Evolutionary conservation across 35 echinoderm and acorn worm species (phyloP).

Genomic region (Anneissia japonica): DNA sequence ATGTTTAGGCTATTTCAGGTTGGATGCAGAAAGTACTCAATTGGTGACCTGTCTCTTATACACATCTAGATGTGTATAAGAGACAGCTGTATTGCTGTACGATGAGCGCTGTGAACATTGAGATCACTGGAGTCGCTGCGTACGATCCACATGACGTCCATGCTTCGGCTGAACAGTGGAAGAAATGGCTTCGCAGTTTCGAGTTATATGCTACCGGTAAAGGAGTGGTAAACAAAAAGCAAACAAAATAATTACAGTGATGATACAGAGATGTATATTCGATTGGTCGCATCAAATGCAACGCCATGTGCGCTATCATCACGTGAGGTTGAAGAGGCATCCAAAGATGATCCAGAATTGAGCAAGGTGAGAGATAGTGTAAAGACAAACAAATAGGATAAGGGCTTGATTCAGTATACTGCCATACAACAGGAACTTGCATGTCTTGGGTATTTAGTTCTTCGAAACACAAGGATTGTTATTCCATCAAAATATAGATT

Average conservation of each 20-base stretch:
- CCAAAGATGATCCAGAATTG: constrained; percentile 32
- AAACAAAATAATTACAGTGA: background rate
- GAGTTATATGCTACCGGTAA: no score
- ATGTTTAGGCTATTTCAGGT: constrained; percentile 40
- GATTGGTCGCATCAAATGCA: constrained; percentile 37
- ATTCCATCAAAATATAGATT: constrained; percentile 35
- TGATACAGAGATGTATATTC: constrained; percentile 16
- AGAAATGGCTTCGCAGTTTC: no score
- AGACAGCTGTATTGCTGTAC: no score
- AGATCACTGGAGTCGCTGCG: no score
- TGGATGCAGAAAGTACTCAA: constrained; percentile 36
- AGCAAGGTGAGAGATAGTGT: constrained; percentile 24
- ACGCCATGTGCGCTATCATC: constrained; percentile 35
- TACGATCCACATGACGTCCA: no score
- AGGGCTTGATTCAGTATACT: constrained; percentile 7
- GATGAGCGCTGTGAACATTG: no score
- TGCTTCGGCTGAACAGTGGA: no score
- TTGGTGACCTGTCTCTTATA: constrained; percentile 47
- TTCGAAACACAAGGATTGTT: constrained; percentile 35
- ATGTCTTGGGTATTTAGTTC: constrained; percentile 24
- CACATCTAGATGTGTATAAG: no score
- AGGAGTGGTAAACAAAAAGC: no score
- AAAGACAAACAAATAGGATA: constrained; percentile 1
- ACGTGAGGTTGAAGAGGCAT: constrained; percentile 37
- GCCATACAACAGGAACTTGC: constrained; percentile 42